These are phyloP conservation scores for Platycheirus rosarum DNA, from an alignment of 2,888 invertebrate species.

Conservation along the genomic window DNA sequence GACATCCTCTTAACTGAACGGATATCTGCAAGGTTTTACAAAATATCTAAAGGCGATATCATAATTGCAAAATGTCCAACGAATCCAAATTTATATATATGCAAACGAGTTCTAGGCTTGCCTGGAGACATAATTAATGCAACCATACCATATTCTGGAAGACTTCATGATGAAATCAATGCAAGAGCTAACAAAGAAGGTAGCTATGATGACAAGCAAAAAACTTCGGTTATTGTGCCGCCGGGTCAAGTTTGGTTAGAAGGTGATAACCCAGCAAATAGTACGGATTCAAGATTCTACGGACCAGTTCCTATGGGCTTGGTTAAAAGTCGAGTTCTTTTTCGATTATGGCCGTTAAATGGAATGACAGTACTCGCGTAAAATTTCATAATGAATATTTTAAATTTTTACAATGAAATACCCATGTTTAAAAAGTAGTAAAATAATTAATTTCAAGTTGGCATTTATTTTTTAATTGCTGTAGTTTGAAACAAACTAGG, in stretches of 20 bases:
- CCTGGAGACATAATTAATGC: constrained; percentile 87
- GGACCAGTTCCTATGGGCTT: constrained; percentile 95
- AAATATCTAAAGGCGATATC: constrained; percentile 90
- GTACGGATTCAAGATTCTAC: constrained; percentile 92
- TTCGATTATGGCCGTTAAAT: constrained; percentile 89
- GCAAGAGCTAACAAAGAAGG: constrained; percentile 52
- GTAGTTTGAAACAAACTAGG: too few relatives aligned
- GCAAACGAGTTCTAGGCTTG: constrained; percentile 91
- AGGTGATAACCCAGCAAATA: constrained; percentile 93
- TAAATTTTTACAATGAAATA: too few relatives aligned
- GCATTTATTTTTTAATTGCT: too few relatives aligned
- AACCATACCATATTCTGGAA: constrained; percentile 28
- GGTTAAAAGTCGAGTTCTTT: constrained; percentile 91
- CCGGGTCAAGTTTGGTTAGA: constrained; percentile 95
- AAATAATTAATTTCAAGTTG: too few relatives aligned
- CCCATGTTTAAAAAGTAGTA: too few relatives aligned
- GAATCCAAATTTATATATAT: constrained; percentile 91
- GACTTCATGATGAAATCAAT: constrained; percentile 25
- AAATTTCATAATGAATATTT: too few relatives aligned
- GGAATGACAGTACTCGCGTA: too few relatives aligned
- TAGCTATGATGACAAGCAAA: not conserved
- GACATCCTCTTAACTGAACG: constrained; percentile 93
- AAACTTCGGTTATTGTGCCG: constrained; percentile 87
- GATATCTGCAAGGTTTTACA: constrained; percentile 86
- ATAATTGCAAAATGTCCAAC: constrained; percentile 92